Conservation (phyloP, 2,888 invertebrate genomes). For the Stenichneumon culpator region DNA sequence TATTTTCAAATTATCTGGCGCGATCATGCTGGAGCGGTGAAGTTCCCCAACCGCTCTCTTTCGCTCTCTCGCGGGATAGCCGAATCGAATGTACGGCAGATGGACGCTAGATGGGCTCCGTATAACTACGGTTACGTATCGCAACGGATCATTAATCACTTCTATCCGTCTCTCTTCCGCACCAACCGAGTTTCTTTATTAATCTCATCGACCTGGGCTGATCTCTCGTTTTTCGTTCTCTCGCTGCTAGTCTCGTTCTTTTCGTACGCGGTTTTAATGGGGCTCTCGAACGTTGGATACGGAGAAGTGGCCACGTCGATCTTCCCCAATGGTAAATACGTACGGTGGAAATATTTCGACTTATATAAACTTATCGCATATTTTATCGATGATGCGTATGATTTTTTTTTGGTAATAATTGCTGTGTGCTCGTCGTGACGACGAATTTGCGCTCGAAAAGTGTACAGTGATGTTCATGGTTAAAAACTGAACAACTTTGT, state of each 20-base stretch:
- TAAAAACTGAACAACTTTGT: not conserved
- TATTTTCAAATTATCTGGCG: constrained; percentile 64
- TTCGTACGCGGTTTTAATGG: not conserved
- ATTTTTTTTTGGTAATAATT: not conserved
- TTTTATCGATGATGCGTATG: not conserved
- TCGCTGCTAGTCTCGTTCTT: constrained; percentile 45
- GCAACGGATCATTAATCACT: constrained; percentile 70
- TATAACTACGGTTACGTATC: constrained; percentile 50
- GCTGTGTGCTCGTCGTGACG: not conserved
- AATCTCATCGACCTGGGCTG: constrained; percentile 64
- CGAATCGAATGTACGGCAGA: constrained; percentile 62
- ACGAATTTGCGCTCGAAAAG: not conserved
- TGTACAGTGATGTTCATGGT: not conserved
- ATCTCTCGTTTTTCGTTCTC: constrained; percentile 48
- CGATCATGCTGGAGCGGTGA: constrained; percentile 17
- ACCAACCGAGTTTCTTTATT: constrained; percentile 60
- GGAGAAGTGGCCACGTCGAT: not conserved
- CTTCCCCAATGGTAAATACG: not conserved
- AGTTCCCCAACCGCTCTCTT: not conserved
- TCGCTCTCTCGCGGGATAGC: constrained; percentile 40
- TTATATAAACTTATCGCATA: not conserved
- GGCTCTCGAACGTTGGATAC: not conserved
- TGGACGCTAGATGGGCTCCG: constrained; percentile 63
- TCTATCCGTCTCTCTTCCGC: constrained; percentile 62
- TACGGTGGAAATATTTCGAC: not conserved